phyloP scores from a whole-genome alignment of 2,797 vertebrate genomes.

The Cryptoprocta ferox region DNA sequence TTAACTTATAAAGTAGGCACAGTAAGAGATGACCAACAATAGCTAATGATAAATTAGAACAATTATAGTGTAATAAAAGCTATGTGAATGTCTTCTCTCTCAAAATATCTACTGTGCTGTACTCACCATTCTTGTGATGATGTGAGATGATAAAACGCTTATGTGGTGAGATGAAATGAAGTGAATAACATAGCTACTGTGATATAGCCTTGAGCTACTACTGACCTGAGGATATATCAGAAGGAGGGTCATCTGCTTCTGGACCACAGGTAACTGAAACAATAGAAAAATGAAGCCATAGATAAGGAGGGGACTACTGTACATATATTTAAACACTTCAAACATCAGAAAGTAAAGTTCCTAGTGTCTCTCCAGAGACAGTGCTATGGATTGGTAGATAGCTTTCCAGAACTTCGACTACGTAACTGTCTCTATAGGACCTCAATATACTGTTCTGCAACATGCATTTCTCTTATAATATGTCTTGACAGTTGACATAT shows the following conservation, averaged over 20 bases:
- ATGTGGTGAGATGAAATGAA: neutral
- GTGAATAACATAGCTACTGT: neutral
- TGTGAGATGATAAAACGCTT: neutral
- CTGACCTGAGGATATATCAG: neutral
- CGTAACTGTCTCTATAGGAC: neutral
- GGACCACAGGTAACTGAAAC: neutral
- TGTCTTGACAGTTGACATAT: neutral
- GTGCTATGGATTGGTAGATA: neutral
- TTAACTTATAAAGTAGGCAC: neutral
- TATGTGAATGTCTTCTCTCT: neutral
- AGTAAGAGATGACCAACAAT: neutral
- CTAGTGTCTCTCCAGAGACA: neutral
- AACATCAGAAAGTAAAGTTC: neutral
- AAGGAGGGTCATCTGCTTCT: neutral
- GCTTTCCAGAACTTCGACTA: conserved; percentile 16
- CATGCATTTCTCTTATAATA: neutral
- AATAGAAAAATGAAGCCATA: neutral
- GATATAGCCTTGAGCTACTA: neutral
- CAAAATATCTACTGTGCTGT: neutral
- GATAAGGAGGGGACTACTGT: neutral
- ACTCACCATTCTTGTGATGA: neutral
- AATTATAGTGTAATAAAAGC: neutral
- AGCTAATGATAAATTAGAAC: neutral
- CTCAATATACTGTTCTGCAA: neutral
- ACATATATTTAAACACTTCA: neutral